Evolutionary conservation across 2,113 vertebrate species (phyloP), one percentile per base, ranked within the genome.

Genomic region (Mormyrus lacerda): DNA sequence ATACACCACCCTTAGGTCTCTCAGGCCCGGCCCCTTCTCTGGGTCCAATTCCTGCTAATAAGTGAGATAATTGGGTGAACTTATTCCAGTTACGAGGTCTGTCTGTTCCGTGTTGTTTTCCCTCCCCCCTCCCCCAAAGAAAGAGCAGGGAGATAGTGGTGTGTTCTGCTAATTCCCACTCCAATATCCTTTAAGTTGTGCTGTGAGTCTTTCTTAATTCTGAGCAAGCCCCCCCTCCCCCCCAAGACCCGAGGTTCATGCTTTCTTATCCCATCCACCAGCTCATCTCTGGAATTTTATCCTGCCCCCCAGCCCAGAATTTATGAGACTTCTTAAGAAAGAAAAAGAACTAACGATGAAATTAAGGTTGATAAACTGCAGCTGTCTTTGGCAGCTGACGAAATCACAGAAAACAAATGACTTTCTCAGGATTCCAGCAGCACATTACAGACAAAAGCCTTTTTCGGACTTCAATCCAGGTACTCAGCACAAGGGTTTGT

Each of bases 401-500:
- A 82, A 53, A 55, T 44, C 27, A 21, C 15, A 3, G 27, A 42
- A 89, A 88, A 35, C n/a, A 76, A 88, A 50, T 15, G 42, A 79
- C 35, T 79, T 42, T 84, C 47, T 53, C n/a, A 39, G 27, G 85
- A 55, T 87, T 53, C 85, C 85, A 87, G 47, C 85, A 89, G 84
- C 84, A 87, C 89, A 89, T 73, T 50, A 51, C 89, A 89, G 69
- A 89, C 84, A 76, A 58, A 85, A 89, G 89, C 48, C 27, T 24
- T 35, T 87, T 48, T 42, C 8, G 55, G n/a, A 51, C 47, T 42
- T 69, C 27, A 92, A 92, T 91, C 92, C 88, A 90, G 90, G 90
- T 90, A 91, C 73, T 91, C 55, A 90, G 90, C 90, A 88, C 88
- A 55, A 58, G 89, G 90, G 91, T 92, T 90, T 93, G 89, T 69